A percentile compares a stretch with the other conserved stretches of the same genome.
Conservation (phyloP, 2,888 invertebrate species). For the Drepana falcataria region DNA sequence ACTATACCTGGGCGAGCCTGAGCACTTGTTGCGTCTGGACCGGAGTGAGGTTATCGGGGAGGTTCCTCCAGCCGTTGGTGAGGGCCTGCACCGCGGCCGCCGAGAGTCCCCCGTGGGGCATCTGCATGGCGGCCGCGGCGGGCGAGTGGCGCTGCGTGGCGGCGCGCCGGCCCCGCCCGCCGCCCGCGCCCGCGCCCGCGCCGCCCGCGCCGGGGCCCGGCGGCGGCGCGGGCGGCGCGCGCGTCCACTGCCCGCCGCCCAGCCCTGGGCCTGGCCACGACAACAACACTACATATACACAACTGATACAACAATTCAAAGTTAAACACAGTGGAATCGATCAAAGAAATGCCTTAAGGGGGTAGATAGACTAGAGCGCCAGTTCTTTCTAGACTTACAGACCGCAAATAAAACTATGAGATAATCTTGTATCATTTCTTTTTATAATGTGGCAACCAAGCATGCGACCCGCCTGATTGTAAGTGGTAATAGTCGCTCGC, state of each 20-base stretch:
- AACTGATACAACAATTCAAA: no score
- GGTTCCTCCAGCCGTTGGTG: constrained; percentile 55
- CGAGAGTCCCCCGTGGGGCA: constrained; percentile 59
- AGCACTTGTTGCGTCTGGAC: constrained; percentile 74
- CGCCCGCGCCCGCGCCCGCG: constrained; percentile 26
- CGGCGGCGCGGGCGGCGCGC: constrained; percentile 86
- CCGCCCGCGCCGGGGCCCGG: constrained; percentile 46
- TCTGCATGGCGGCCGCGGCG: constrained; percentile 53
- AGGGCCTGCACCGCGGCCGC: constrained; percentile 68
- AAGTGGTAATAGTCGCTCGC: no score
- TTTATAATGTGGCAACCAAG: no score
- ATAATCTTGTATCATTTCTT: no score
- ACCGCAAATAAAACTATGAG: no score
- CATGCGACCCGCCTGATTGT: no score
- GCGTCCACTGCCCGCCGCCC: constrained; percentile 86
- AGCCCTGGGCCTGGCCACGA: constrained; percentile 47
- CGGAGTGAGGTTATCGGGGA: constrained; percentile 59
- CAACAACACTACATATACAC: neutral
- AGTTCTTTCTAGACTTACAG: no score
- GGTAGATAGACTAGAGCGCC: no score
- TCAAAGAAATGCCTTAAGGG: no score
- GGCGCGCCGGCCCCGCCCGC: constrained; percentile 49
- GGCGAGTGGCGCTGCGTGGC: constrained; percentile 50
- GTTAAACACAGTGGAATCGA: no score
- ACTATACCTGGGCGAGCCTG: constrained; percentile 64